phyloP scores from a whole-genome alignment of 2,888 invertebrate genomes.

The Nomada flava region DNA sequence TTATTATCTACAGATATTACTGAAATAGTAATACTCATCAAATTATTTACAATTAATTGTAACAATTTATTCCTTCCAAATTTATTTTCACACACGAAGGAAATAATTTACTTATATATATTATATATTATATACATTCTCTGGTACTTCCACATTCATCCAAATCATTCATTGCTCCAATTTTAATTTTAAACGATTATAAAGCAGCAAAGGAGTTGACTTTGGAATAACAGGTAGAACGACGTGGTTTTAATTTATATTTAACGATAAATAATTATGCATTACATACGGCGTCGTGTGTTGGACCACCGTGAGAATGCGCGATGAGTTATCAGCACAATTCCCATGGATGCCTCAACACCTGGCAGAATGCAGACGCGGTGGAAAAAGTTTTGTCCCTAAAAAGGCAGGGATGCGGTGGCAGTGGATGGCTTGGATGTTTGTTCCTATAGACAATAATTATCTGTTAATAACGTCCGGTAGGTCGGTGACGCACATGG shows the following conservation, averaged over 20 bases:
- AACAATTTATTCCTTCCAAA: too few relatives aligned
- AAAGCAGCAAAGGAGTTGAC: not conserved
- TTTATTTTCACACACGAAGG: not conserved
- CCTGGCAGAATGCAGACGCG: slow-evolving; percentile 77
- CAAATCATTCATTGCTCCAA: not conserved
- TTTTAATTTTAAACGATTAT: not conserved
- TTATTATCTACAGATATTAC: not conserved
- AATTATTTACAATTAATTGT: not conserved
- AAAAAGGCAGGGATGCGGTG: slow-evolving; percentile 64
- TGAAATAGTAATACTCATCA: too few relatives aligned
- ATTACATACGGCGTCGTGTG: slow-evolving; percentile 58
- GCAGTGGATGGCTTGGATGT: slow-evolving; percentile 44
- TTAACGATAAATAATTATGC: slow-evolving; percentile 56
- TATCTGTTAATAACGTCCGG: slow-evolving; percentile 79
- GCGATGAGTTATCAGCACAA: slow-evolving; percentile 83
- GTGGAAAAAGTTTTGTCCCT: slow-evolving; percentile 77
- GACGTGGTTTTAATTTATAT: slow-evolving; percentile 32
- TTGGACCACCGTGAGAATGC: slow-evolving; percentile 81
- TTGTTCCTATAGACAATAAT: slow-evolving; percentile 75
- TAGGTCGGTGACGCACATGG: slow-evolving; percentile 76
- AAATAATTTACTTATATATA: too few relatives aligned
- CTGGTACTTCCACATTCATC: not conserved
- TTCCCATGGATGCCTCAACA: slow-evolving; percentile 83
- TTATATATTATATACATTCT: too few relatives aligned
- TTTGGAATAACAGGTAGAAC: not conserved